Evolutionary conservation across 2,888 invertebrate genomes (phyloP).

Genomic region (Galerucella nymphaeae): DNA sequence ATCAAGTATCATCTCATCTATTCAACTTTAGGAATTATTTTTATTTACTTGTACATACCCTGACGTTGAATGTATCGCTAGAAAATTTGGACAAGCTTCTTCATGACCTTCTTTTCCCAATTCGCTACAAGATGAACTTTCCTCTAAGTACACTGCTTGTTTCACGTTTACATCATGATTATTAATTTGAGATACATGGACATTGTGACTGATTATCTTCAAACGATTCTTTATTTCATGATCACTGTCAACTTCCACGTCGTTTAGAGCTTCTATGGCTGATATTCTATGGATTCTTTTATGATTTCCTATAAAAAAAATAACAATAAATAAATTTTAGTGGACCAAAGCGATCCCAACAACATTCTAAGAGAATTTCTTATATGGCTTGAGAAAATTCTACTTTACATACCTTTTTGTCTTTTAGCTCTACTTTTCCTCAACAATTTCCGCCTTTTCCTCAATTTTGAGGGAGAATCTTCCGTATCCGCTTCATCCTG

Average conservation of each 20-base stretch:
- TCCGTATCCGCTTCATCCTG: conserved; percentile 68
- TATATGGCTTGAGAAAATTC: no score
- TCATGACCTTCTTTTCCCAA: conserved; percentile 62
- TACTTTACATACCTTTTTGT: conserved; percentile 56
- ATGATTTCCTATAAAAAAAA: conserved; percentile 39
- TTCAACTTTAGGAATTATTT: no score
- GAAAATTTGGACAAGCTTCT: conserved; percentile 58
- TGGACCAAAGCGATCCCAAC: no score
- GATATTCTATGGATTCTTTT: conserved; percentile 55
- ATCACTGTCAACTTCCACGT: conserved; percentile 63
- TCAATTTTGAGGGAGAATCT: conserved; percentile 58
- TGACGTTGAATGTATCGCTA: conserved; percentile 59
- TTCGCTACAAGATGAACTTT: conserved; percentile 65
- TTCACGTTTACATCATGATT: conserved; percentile 58
- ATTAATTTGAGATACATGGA: conserved; percentile 58
- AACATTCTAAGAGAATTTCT: no score
- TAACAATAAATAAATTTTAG: no score
- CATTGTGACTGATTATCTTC: conserved; percentile 54
- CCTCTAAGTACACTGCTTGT: conserved; percentile 61
- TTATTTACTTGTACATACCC: conserved; percentile 59
- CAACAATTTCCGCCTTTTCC: conserved; percentile 69
- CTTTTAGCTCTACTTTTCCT: conserved; percentile 73
- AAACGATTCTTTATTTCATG: conserved; percentile 58
- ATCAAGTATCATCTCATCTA: no score
- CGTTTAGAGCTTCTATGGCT: conserved; percentile 59